phyloP scores from a whole-genome alignment of 2,888 invertebrate genomes.

The Melieria picta region DNA sequence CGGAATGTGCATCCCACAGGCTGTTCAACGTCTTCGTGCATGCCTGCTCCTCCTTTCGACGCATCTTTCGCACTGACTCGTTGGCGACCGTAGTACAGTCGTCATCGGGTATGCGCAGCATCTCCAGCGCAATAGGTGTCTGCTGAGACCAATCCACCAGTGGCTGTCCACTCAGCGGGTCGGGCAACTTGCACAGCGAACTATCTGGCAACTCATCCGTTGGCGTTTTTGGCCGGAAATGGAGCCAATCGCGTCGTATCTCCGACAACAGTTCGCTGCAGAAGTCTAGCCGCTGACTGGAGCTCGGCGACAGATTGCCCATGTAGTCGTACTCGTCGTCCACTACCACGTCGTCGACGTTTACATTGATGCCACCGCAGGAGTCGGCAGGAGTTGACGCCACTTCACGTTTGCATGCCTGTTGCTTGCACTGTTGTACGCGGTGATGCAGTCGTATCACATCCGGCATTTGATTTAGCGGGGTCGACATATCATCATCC shows the following conservation, averaged over 20 bases:
- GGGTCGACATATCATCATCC: constrained; percentile 7
- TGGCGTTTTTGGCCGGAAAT: constrained; percentile 66
- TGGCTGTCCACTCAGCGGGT: constrained; percentile 37
- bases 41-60: constrained; percentile 9
- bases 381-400: background rate
- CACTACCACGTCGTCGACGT: constrained; percentile 37
- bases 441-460: constrained; percentile 52
- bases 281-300: constrained; percentile 59
- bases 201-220: constrained; percentile 52
- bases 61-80: constrained; percentile 19
- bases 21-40: constrained; percentile 24
- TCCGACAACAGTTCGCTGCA: constrained; percentile 63
- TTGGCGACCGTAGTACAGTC: constrained; percentile 8
- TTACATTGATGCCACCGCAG: constrained; percentile 38
- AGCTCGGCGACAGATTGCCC: constrained; percentile 57
- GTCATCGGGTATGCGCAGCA: constrained; percentile 52
- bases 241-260: constrained; percentile 64
- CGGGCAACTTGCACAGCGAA: constrained; percentile 43
- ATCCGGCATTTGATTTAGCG: constrained; percentile 56
- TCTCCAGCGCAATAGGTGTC: constrained; percentile 61
- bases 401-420: background rate
- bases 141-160: constrained; percentile 61
- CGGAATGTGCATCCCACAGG: constrained; percentile 42
- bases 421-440: background rate
- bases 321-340: constrained; percentile 48